These are phyloP conservation scores for Eretmocerus hayati DNA, from an alignment of 2,888 invertebrate genomes.

Conservation along the genomic window DNA sequence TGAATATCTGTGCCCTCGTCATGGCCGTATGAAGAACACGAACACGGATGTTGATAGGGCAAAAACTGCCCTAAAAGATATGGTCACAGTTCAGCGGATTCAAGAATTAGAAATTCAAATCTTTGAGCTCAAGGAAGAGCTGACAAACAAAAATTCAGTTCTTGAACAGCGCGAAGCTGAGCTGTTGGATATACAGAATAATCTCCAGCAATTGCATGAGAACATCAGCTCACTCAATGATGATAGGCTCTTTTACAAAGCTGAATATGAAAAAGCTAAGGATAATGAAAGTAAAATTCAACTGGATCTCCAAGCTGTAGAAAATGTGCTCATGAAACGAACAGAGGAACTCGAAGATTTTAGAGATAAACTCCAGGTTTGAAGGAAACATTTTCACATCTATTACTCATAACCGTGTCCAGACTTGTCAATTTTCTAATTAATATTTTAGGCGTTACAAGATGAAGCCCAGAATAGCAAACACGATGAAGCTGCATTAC, in stretches of 20 bases:
- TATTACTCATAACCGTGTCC: too few species aligned
- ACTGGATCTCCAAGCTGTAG: constrained; percentile 54
- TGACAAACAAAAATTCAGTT: constrained; percentile 56
- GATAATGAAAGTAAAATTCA: constrained; percentile 52
- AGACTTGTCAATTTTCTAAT: too few species aligned
- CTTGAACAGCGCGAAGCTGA: constrained; percentile 56
- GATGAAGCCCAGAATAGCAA: constrained; percentile 48
- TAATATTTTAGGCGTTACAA: too few species aligned
- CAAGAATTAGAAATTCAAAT: constrained; percentile 48
- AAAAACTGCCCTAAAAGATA: background rate
- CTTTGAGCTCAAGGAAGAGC: constrained; percentile 52
- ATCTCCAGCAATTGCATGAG: constrained; percentile 54
- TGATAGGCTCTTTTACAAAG: constrained; percentile 54
- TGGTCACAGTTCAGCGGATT: constrained; percentile 10
- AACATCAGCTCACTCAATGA: constrained; percentile 52
- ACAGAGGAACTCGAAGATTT: constrained; percentile 51
- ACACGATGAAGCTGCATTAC: constrained; percentile 41
- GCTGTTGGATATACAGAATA: constrained; percentile 50
- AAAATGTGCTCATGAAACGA: constrained; percentile 45
- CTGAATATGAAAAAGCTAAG: constrained; percentile 51
- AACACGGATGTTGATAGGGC: background rate
- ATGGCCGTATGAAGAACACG: constrained; percentile 1
- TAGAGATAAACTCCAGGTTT: constrained; percentile 47
- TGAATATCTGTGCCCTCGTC: constrained; percentile 15
- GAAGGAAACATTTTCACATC: too few species aligned